Evolutionary conservation across 2,797 vertebrate species (phyloP), one percentile per base, ranked within the genome.

Genomic region (Sebastes flavidus): DNA sequence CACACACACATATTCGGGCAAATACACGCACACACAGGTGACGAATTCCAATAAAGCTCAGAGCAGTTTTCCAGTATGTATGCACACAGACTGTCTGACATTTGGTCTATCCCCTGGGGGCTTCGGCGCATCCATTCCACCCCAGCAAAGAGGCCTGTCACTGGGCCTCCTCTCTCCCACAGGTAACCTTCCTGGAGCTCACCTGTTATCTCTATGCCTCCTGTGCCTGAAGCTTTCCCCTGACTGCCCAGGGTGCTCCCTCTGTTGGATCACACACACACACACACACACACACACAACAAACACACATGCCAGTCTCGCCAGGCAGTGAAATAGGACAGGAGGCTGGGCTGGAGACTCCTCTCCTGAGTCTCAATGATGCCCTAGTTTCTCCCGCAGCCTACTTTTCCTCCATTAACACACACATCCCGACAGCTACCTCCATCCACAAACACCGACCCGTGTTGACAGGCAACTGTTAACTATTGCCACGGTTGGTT

Each of bases 381-480:
- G 94, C 78, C 93, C 94, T 92, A 94, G 77, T 94, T 95, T 94
- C 87, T 92, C 56, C 75, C 74, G 87, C 85, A 92, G 89, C 94
- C 92, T 95, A 94, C 88, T 95, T 94, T 49, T 93, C 79, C 76
- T 85, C 77, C 70, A 84, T 84, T 78, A 66, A 78, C 78, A 84
- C 83, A 82, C 81, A 78, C 78, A 87, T 74, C 65, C 81, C 86
- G 87, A 87, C 80, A 89, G 71, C 82, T 88, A 75, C 84, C 84
- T 87, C 83, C 79, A 81, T 87, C 70, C 80, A 72, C 46, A 81
- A 85, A 89, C 71, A 81, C 77, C 81, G 86, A 92, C 81, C 52
- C 59, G 36, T 59, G 22, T 87, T 82, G 89, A 91, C 87, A 89
- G 82, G 46, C 73, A 65, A 72, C 42, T 69, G 56, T 77, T 79